Base-by-base conservation (phyloP, 2,888 invertebrate genomes). In the Crepidodera aurea region DNA sequence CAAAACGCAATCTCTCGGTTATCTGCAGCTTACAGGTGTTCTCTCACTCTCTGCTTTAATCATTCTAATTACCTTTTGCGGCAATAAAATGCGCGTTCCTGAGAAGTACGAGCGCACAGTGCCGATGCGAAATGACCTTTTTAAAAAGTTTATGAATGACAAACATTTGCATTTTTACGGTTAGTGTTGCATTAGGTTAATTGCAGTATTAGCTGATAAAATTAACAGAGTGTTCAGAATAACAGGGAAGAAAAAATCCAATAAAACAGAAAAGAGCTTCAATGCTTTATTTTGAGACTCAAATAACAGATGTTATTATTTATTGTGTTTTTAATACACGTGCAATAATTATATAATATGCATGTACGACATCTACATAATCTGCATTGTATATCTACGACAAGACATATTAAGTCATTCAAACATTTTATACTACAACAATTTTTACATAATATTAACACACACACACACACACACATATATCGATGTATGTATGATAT, bases 11-110 rank as follows among this genome's bases (percentile, higher is more conserved):
- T 3, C 29, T 42, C 40, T 53, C 27, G 39, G 16, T 27, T 54
- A 42, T 40, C 53, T 39, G 1, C 18, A 51, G 18, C 53, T 54
- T 39, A 54, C 53, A 54, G 42, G 53, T 27, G 40, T 39, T 54
- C 53, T 19, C 29, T 37, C 13, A 12, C 15, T 25, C 18, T 13
- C 22, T 13, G 39, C 13, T 40, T 25, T 29, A 15, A 40, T 53
- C 39, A 40, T 42, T 42, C 42, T 42, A 42, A 42, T 42, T 42
- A 18, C 42, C 42, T 5, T 42, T 42, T 42, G 42, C 16, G 8
- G 16, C 2, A n/a, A n/a, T 15, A 16, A 19, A 18, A 42, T n/a
- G 18, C 42, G 4, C 6, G 29, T 10, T 29, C 10, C 29, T 7
- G 29, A 5, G 29, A 29, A 29, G 2, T 29, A 4, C 25, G 25